Conservation (phyloP, 2,888 invertebrate species). For the Escarpia spicata region DNA sequence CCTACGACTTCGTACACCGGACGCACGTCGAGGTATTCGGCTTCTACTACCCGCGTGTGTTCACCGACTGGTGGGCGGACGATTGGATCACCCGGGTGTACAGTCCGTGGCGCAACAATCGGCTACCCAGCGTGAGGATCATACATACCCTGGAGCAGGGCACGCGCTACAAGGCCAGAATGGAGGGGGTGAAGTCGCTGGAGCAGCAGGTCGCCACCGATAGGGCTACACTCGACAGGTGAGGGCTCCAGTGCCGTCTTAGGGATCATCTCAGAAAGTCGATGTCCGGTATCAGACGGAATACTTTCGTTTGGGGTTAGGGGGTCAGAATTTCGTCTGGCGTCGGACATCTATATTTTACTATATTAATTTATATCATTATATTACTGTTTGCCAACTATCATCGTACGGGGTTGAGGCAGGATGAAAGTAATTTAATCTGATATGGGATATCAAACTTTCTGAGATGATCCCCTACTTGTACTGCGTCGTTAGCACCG, state of each 20-base stretch:
- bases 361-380: too few relatives aligned
- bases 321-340: too few relatives aligned
- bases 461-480: too few relatives aligned
- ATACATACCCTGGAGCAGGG: slow-evolving; percentile 37
- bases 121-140: slow-evolving; percentile 31
- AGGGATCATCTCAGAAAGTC: too few relatives aligned
- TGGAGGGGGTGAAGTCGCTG: slow-evolving; percentile 27
- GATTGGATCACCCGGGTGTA: slow-evolving; percentile 38
- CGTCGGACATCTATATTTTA: too few relatives aligned
- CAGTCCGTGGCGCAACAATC: slow-evolving; percentile 21
- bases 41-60: slow-evolving; percentile 40
- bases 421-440: too few relatives aligned
- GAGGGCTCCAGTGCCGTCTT: neutral
- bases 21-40: slow-evolving; percentile 43
- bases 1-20: slow-evolving; percentile 44
- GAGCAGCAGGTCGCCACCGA: slow-evolving; percentile 32
- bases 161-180: slow-evolving; percentile 33
- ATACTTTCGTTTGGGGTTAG: too few relatives aligned
- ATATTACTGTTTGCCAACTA: too few relatives aligned
- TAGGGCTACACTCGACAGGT: slow-evolving; percentile 33
- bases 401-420: too few relatives aligned
- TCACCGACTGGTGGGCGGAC: slow-evolving; percentile 43
- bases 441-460: too few relatives aligned
- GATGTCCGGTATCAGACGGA: too few relatives aligned
- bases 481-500: neutral